phyloP scores from a whole-genome alignment of 2,113 vertebrate species.

The Eupsittula cactorum region DNA sequence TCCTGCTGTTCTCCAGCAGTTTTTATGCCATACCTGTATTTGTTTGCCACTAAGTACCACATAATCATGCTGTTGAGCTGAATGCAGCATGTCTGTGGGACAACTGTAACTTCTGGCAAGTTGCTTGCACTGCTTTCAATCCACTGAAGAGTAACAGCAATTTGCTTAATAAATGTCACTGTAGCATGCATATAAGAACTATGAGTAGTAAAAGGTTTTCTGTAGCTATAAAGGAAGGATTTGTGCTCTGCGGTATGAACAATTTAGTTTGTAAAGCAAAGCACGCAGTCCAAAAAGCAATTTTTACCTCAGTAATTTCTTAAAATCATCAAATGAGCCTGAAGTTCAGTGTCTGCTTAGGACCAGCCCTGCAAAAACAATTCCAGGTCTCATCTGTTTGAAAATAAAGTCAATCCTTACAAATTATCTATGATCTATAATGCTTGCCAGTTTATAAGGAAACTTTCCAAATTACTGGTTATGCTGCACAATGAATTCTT shows the following conservation, averaged over 20 bases:
- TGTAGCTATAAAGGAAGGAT: background rate
- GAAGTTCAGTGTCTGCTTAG: background rate
- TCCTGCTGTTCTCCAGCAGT: background rate
- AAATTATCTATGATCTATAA: background rate
- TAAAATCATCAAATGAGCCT: background rate
- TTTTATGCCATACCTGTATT: background rate
- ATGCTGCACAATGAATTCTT: background rate
- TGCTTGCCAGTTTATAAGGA: background rate
- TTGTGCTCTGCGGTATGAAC: background rate
- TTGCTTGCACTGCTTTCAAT: background rate
- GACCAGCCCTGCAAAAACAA: background rate
- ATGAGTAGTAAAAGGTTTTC: background rate
- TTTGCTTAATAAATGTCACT: background rate
- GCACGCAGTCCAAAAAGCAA: background rate
- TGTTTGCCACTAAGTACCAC: background rate
- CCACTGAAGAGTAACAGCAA: background rate
- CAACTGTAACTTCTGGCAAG: background rate
- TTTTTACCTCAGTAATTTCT: background rate
- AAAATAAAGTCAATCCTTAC: background rate
- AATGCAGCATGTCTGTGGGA: background rate
- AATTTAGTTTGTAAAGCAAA: background rate
- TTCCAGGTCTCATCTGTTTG: background rate
- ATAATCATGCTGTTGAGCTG: background rate
- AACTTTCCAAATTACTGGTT: background rate
- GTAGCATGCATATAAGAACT: background rate